phyloP scores from a whole-genome alignment of 2,113 vertebrate species.

The Hiodon tergisus region DNA sequence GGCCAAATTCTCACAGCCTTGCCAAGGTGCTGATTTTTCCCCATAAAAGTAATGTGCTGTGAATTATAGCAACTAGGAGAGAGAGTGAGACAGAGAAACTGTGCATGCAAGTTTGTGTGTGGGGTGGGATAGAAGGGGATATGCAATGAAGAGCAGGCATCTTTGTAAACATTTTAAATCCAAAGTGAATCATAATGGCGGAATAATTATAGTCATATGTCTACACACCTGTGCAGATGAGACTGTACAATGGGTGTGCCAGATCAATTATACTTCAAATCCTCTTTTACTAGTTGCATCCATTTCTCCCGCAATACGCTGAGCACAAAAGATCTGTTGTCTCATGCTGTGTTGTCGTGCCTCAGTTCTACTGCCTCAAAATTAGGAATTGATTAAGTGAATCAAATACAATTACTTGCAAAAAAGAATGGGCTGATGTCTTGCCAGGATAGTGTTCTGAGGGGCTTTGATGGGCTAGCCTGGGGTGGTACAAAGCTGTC shows the following conservation, averaged over 20 bases:
- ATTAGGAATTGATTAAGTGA: background rate
- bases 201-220: background rate
- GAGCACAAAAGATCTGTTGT: background rate
- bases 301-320: background rate
- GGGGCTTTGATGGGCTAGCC: too few relatives aligned
- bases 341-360: background rate
- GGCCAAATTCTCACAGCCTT: slow-evolving; percentile 4
- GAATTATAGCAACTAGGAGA: background rate
- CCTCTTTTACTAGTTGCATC: too few relatives aligned
- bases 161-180: background rate
- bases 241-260: background rate
- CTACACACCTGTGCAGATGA: background rate
- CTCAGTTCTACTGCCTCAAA: background rate
- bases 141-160: background rate
- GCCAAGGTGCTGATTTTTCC: background rate
- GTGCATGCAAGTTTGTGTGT: background rate
- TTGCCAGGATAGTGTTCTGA: too few relatives aligned
- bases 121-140: background rate
- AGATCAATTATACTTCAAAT: background rate
- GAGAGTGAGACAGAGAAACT: background rate
- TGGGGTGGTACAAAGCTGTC: too few relatives aligned
- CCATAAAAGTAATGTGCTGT: background rate
- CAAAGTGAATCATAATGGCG: background rate
- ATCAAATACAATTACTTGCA: background rate
- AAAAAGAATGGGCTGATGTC: background rate